Conservation (phyloP, 2,888 invertebrate species). For the Cephus runcator region DNA sequence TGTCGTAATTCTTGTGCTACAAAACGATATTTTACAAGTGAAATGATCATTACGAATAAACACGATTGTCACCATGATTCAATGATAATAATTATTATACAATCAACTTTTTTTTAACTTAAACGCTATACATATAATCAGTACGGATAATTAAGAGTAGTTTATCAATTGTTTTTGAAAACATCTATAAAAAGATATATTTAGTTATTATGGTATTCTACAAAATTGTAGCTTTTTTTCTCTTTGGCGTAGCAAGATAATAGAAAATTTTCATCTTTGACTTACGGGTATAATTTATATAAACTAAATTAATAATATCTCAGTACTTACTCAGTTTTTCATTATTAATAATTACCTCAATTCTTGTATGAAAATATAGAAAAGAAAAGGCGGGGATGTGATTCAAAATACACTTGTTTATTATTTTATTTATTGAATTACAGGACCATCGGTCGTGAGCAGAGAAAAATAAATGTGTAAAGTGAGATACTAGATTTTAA, state of each 20-base stretch:
- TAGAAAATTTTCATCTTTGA: not conserved
- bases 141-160: not conserved
- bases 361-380: not conserved
- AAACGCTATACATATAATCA: not conserved
- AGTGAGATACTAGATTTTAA: constrained; percentile 14
- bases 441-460: constrained; percentile 10
- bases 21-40: not conserved
- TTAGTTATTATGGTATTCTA: not conserved
- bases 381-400: not conserved
- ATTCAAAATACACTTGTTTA: constrained; percentile 8
- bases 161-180: not conserved
- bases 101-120: not conserved
- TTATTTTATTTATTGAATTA: constrained; percentile 19
- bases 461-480: constrained; percentile 14
- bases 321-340: not conserved
- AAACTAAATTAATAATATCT: not conserved
- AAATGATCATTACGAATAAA: not conserved
- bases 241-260: not conserved
- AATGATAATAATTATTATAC: not conserved
- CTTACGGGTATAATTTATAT: not conserved
- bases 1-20: not conserved
- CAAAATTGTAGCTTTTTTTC: not conserved
- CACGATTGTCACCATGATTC: not conserved
- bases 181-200: not conserved
- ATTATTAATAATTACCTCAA: not conserved